Conservation (phyloP, 2,888 invertebrate genomes). For the Teleogryllus oceanicus region DNA sequence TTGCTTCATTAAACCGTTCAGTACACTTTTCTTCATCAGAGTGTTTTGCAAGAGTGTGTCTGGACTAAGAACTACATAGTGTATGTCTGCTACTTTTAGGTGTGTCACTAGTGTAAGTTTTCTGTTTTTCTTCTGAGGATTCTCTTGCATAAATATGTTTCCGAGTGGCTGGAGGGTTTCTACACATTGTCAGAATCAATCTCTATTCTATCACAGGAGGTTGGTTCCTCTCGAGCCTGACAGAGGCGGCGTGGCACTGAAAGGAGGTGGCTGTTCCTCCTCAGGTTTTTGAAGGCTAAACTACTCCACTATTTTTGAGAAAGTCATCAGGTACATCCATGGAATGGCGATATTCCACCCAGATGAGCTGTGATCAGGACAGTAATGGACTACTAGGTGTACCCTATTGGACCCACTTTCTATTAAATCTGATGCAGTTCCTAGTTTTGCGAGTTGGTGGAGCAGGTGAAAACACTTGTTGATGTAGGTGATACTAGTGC, state of each 20-base stretch:
- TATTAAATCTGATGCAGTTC: slow-evolving; percentile 24
- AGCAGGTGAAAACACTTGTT: background rate
- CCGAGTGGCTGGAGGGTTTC: slow-evolving; percentile 83
- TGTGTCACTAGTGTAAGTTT: background rate
- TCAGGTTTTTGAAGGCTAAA: slow-evolving; percentile 44
- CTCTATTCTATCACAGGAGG: slow-evolving; percentile 63
- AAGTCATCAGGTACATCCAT: slow-evolving; percentile 36
- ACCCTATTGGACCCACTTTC: slow-evolving; percentile 25
- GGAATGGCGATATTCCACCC: slow-evolving; percentile 38
- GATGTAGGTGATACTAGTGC: background rate
- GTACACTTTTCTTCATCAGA: background rate
- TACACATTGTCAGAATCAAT: slow-evolving; percentile 87
- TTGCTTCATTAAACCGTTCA: slow-evolving; percentile 20
- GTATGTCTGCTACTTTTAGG: background rate
- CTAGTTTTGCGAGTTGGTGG: background rate
- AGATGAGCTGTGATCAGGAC: slow-evolving; percentile 36
- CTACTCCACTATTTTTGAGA: slow-evolving; percentile 43
- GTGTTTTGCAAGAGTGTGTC: slow-evolving; percentile 22
- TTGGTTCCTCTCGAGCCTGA: slow-evolving; percentile 36
- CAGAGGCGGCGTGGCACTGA: slow-evolving; percentile 41
- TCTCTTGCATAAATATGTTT: slow-evolving; percentile 54
- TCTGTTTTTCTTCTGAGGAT: background rate
- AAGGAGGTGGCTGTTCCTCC: slow-evolving; percentile 45
- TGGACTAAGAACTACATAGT: background rate
- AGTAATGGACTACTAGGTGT: slow-evolving; percentile 29